Evolutionary conservation across 2,113 vertebrate species (phyloP), one percentile per base, ranked within the genome.

Genomic region (Ochotona curzoniae): DNA sequence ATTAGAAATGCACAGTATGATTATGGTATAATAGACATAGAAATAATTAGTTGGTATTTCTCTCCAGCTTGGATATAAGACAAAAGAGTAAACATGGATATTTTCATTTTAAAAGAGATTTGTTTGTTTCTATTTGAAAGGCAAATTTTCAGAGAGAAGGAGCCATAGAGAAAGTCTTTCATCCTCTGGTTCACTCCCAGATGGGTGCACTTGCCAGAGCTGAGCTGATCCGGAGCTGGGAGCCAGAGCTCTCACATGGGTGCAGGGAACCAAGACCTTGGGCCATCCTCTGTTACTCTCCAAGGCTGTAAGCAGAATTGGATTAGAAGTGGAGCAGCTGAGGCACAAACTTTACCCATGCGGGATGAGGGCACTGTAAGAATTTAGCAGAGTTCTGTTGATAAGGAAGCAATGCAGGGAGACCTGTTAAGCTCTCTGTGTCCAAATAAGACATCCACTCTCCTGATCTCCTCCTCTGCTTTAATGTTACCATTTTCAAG

Each of bases 1-100:
- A 69, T 83, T 85, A 80, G 38, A 92, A 93, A 80, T 25, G 35
- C 8, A 84, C 18, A 66, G 47, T 86, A 92, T 86, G 90, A 86
- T 83, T 60, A 90, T n/a, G 83, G 67, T 81, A 51, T 78, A 54
- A 38, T 30, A 79, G 44, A 84, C 88, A 85, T 38, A 57, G 35
- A 5, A 83, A 83, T 85, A 93, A 74, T 86, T 83, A 30, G 21
- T 7, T 66, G 26, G 8, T 7, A 47, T 67, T 61, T 83, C 49
- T 26, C 71, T 93, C 32, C 28, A 60, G 87, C 81, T 94, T 94
- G 60, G 18, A 87, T 81, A 81, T 57, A 23, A 87, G n/a, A 28
- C 83, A 92, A 81, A 67, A 49, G 21, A 83, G 14, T n/a, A 78
- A 83, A 87, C 18, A 66, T 73, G 26, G 69, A 51, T 92, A 89